These are phyloP conservation scores for Poecilia velifera DNA, from an alignment of 2,797 vertebrate genomes.

Conservation along the genomic window DNA sequence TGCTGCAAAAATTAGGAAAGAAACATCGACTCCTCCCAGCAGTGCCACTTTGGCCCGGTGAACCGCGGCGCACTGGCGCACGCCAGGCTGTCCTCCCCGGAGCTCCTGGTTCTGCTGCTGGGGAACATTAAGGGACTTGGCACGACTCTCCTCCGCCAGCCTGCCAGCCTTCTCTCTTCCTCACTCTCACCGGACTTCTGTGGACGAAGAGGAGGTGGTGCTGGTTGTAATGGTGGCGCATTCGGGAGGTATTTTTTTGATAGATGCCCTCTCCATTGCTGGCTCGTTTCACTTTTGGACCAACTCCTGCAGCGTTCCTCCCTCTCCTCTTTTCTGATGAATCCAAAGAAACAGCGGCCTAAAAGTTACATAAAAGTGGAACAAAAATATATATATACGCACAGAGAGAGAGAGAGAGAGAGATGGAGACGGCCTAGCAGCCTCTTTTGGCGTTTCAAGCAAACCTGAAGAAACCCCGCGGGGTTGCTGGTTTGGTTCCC, in stretches of 20 bases:
- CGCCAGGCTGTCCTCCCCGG: conserved; percentile 77
- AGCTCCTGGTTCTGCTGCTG: conserved; percentile 79
- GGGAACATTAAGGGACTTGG: conserved; percentile 85
- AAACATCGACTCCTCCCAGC: conserved; percentile 88
- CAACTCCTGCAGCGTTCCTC: conserved; percentile 29
- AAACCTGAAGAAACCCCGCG: conserved; percentile 12
- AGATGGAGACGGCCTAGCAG: neutral
- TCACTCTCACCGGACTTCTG: conserved; percentile 54
- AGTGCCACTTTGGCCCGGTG: conserved; percentile 81
- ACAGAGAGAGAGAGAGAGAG: neutral
- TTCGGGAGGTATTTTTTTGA: conserved; percentile 68
- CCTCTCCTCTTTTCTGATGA: conserved; percentile 52
- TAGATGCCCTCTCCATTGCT: conserved; percentile 73
- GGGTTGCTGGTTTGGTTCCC: conserved; percentile 31
- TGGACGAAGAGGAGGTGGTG: conserved; percentile 30
- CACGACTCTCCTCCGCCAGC: conserved; percentile 64
- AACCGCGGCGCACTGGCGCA: conserved; percentile 75
- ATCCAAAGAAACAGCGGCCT: conserved; percentile 48
- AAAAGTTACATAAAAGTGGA: conserved; percentile 37
- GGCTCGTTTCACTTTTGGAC: conserved; percentile 47
- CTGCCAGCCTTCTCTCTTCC: conserved; percentile 63
- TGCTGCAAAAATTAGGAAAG: conserved; percentile 87
- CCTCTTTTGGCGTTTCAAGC: conserved; percentile 10
- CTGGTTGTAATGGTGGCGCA: conserved; percentile 14
- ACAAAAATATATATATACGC: neutral